Base-by-base conservation (phyloP, 2,113 vertebrate genomes). In the Oplegnathus fasciatus region DNA sequence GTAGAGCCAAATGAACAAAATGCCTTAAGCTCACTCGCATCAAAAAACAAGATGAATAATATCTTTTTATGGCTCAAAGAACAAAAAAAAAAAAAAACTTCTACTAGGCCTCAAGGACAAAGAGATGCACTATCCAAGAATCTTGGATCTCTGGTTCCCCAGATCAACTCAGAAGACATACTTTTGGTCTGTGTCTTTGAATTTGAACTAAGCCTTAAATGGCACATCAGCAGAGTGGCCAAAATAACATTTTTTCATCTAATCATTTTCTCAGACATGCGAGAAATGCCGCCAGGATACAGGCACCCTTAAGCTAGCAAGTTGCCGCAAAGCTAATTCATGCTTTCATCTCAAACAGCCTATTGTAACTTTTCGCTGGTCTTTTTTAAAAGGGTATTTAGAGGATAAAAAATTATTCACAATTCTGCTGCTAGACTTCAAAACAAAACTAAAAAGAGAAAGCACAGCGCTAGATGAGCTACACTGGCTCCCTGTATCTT, bases 341-440 rank as follows among this genome's bases (percentile, higher is more conserved):
- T 62, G 0, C 66, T 76, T 83, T 77, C 15, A 86, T 72, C 48
- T 68, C 37, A 50, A 46, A 14, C 34, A 65, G 37, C 40, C 2
- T 34, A 28, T 15, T 72, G 28, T 34, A 40, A 61, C n/a, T 58
- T 74, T 26, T 68, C 24, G 6, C 28, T 24, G 32, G 15, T 30
- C 44, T 54, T 48, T 14, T 73, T 61, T 48, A 28, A 80, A 84
- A 37, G 18, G 14, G 15, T 58, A 61, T 84, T 67, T 72, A 52
- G 37, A 24, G 17, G 40, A 61, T 60, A 17, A 30, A n/a, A 55
- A 80, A 28, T 1, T 28, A 30, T 28, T 26, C 18, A 44, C 7
- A 67, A 61, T 61, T 64, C 69, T 75, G 50, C 26, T 70, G 55
- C 75, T 40, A 30, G n/a, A 75, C 80, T 70, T 82, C 30, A 80